Conservation (phyloP, 2,888 invertebrate species). For the Therioaphis trifolii region DNA sequence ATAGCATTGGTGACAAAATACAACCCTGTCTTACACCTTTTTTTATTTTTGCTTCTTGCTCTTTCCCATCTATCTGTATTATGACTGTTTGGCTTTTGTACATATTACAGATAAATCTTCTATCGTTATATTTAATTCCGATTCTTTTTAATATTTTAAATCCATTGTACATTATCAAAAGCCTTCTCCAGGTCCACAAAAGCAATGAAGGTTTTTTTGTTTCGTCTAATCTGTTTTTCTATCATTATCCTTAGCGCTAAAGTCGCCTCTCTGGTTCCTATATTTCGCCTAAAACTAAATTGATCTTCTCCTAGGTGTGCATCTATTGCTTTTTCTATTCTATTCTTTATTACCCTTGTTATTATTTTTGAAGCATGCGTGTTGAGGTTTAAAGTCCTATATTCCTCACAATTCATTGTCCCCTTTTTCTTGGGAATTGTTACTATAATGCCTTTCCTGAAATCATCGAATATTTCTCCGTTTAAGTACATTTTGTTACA, state of each 20-base stretch:
- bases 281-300: slow-evolving; percentile 10
- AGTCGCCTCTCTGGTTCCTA: slow-evolving; percentile 21
- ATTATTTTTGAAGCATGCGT: slow-evolving; percentile 25
- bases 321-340: slow-evolving; percentile 25
- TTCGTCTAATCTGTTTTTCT: slow-evolving; percentile 24
- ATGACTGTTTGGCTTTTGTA: background rate
- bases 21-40: background rate
- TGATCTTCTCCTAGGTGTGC: slow-evolving; percentile 7
- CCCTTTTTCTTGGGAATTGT: slow-evolving; percentile 2
- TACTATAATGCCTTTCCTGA: slow-evolving; percentile 25
- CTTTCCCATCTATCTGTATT: background rate
- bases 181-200: slow-evolving; percentile 28
- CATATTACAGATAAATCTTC: background rate
- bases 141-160: background rate
- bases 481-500: slow-evolving; percentile 23
- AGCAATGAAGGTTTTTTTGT: slow-evolving; percentile 17
- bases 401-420: slow-evolving; percentile 15
- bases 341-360: slow-evolving; percentile 17
- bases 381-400: slow-evolving; percentile 23
- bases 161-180: slow-evolving; percentile 22
- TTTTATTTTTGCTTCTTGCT: background rate
- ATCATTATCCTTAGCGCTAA: slow-evolving; percentile 6
- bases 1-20: background rate
- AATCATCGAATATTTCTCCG: slow-evolving; percentile 28
- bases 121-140: background rate